Conservation (phyloP, 1,140 invertebrate genomes). For the Ostrea denselamellosa region DNA sequence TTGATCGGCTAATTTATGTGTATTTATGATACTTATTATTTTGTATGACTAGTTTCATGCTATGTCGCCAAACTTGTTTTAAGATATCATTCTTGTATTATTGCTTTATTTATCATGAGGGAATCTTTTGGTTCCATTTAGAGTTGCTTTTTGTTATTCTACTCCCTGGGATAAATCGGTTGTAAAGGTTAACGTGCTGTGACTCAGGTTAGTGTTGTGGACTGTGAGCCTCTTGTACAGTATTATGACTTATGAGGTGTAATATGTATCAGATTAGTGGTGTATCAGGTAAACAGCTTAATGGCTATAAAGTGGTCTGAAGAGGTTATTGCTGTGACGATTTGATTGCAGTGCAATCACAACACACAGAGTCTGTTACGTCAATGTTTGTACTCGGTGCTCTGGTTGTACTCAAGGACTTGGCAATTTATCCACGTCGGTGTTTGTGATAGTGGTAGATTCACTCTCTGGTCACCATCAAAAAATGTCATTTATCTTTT, state of each 20-base stretch:
- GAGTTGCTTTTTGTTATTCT: neutral
- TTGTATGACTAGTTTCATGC: too few species aligned
- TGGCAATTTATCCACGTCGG: neutral
- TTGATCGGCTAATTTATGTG: too few species aligned
- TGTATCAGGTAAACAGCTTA: neutral
- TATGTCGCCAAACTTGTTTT: too few species aligned
- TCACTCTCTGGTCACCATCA: too few species aligned
- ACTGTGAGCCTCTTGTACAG: too few species aligned
- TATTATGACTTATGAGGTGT: too few species aligned
- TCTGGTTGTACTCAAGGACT: neutral
- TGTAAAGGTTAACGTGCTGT: neutral
- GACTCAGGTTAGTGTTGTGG: neutral
- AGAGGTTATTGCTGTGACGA: slow-evolving; percentile 2
- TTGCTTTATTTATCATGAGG: too few species aligned
- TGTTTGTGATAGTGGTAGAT: neutral
- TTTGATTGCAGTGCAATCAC: neutral
- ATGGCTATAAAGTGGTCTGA: slow-evolving; percentile 7
- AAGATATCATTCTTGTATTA: too few species aligned
- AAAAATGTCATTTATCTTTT: too few species aligned
- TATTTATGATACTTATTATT: too few species aligned
- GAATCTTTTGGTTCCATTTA: too few species aligned
- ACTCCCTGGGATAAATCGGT: neutral
- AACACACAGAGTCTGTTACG: neutral
- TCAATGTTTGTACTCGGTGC: neutral
- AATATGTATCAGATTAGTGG: neutral